These are phyloP conservation scores for Teleiodes luculella DNA, from an alignment of 2,888 invertebrate species.

Conservation along the genomic window DNA sequence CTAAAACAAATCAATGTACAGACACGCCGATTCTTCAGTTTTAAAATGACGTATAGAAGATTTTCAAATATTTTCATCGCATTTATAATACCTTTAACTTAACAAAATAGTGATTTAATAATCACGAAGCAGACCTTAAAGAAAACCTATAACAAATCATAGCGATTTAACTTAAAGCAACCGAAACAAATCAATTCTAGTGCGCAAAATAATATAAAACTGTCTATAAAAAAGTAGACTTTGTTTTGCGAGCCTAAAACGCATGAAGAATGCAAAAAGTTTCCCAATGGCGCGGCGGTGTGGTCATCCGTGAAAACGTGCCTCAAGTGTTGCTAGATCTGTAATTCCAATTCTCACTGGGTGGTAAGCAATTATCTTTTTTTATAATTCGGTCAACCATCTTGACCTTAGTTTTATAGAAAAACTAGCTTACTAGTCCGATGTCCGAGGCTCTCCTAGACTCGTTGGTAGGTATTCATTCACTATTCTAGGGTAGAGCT, in stretches of 20 bases:
- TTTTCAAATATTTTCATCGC: too few species aligned
- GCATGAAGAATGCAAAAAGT: neutral
- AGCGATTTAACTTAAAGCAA: neutral
- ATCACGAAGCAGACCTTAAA: too few species aligned
- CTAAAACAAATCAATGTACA: too few species aligned
- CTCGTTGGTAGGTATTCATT: too few species aligned
- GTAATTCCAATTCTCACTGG: neutral
- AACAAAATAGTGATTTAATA: too few species aligned
- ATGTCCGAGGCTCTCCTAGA: too few species aligned
- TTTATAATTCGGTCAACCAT: neutral
- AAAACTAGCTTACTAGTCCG: too few species aligned
- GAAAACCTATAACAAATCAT: too few species aligned
- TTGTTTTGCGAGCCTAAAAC: neutral
- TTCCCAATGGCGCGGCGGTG: neutral
- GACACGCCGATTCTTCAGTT: too few species aligned
- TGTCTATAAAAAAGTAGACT: neutral
- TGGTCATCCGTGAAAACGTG: conserved; percentile 1
- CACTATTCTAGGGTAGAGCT: too few species aligned
- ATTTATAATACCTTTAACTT: too few species aligned
- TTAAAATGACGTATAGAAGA: too few species aligned
- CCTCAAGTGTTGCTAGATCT: neutral
- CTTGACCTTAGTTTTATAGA: neutral
- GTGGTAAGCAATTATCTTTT: neutral
- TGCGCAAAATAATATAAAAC: neutral
- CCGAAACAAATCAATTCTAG: neutral